These are phyloP conservation scores for Neoniphon sammara DNA, from an alignment of 2,797 vertebrate genomes.

Conservation along the genomic window DNA sequence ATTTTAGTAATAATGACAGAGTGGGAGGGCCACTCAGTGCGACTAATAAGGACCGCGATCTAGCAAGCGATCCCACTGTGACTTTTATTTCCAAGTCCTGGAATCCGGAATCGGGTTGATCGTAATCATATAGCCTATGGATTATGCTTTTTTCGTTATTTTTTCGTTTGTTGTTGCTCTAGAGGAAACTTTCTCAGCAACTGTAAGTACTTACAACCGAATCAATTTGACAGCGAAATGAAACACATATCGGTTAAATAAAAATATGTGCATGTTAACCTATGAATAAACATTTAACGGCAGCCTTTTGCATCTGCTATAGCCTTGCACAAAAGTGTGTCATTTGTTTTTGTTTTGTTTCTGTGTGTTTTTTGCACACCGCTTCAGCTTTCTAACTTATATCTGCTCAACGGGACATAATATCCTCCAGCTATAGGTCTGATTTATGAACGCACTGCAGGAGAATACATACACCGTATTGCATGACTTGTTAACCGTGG, in stretches of 20 bases:
- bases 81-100: slow-evolving; percentile 87
- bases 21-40: slow-evolving; percentile 95
- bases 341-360: not conserved
- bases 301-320: not conserved
- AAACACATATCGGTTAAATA: not conserved
- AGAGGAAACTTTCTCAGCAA: slow-evolving; percentile 80
- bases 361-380: slow-evolving; percentile 19
- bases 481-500: slow-evolving; percentile 50
- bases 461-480: slow-evolving; percentile 46
- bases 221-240: slow-evolving; percentile 5
- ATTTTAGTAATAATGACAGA: slow-evolving; percentile 85
- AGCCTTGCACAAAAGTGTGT: slow-evolving; percentile 5
- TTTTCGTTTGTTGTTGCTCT: slow-evolving; percentile 61
- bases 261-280: slow-evolving; percentile 11
- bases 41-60: slow-evolving; percentile 98
- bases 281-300: not conserved
- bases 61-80: slow-evolving; percentile 83
- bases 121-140: slow-evolving; percentile 76
- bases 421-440: slow-evolving; percentile 17
- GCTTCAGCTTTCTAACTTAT: slow-evolving; percentile 45
- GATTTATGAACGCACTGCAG: slow-evolving; percentile 54
- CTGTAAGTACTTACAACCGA: slow-evolving; percentile 79
- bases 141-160: slow-evolving; percentile 70
- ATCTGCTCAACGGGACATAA: slow-evolving; percentile 46
- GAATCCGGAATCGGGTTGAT: slow-evolving; percentile 77